Base-by-base conservation (phyloP, 2,888 invertebrate species). In the Pachycephus smyrnensis region DNA sequence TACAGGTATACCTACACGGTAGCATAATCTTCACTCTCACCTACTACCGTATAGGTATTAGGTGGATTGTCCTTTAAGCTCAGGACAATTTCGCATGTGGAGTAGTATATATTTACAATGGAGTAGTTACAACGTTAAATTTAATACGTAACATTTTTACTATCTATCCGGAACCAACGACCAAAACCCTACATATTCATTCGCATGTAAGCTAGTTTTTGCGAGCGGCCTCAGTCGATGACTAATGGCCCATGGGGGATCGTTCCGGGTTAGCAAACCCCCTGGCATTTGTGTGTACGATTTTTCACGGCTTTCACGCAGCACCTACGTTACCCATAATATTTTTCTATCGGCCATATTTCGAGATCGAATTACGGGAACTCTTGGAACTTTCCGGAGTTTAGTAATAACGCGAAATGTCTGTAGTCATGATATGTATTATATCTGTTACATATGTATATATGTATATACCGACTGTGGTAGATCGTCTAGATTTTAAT, bases 161-260 rank as follows among this genome's bases (percentile, higher is more conserved):
- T 31, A 32, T 32, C 32, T 33, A 31, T 71, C 71, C 71, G 71
- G 32, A 71, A 71, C 71, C 71, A 71, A 71, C 71, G 71, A 33
- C 31, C 71, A 71, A 71, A 71, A 68, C 75, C 75, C 80, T 84
- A 82, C 83, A 82, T 84, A 85, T 85, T 85, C 86, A 84, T 83
- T 86, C 79, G 83, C 80, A 85, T 83, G 84, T 83, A 84, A 87
- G 86, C 87, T 83, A 84, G 86, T 85, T 87, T 88, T 87, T 85
- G 84, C 84, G 76, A 68, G 79, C 77, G 80, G 81, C 77, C 82
- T 81, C 82, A 82, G 80, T 82, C 84, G 84, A 89, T 89, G 89
- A 89, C 87, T 88, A 89, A 89, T 89, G 87, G 87, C 84, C 82
- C 82, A 78, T 82, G 80, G 80, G 86, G 84, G 82, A 83, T 84